Percentiles rank a stretch among this genome's conserved stretches.
Conservation (phyloP, 2,888 invertebrate species). For the Ochropleura plecta region DNA sequence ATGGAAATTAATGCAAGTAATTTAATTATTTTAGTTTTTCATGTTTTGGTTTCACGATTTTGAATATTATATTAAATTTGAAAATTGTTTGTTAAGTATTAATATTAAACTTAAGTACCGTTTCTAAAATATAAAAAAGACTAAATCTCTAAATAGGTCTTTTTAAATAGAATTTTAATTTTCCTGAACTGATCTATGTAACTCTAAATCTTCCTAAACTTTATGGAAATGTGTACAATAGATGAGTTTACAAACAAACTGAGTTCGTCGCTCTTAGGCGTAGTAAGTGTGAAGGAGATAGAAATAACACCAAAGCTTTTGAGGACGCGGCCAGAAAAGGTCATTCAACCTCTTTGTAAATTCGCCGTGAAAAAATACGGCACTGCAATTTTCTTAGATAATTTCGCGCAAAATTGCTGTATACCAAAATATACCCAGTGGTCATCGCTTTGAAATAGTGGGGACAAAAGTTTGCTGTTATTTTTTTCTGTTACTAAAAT, state of each 20-base stretch:
- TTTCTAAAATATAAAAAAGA: not conserved
- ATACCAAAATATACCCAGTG: conserved; percentile 42
- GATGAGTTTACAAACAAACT: conserved; percentile 85
- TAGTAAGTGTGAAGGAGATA: conserved; percentile 72
- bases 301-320: conserved; percentile 71
- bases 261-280: conserved; percentile 76
- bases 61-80: not conserved
- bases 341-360: conserved; percentile 82
- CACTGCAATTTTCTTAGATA: conserved; percentile 75
- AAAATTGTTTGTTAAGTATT: conserved; percentile 6
- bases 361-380: conserved; percentile 78
- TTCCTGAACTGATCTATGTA: conserved; percentile 18
- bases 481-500: conserved; percentile 25
- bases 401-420: conserved; percentile 64
- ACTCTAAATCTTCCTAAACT: conserved; percentile 48
- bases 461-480: conserved; percentile 15
- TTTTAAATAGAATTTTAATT: conserved; percentile 29
- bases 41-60: not conserved
- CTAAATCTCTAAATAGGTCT: not conserved
- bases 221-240: conserved; percentile 73
- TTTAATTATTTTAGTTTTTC: not conserved
- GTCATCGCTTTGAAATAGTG: not conserved
- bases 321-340: conserved; percentile 78
- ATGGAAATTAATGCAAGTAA: conserved; percentile 9
- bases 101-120: not conserved